phyloP scores from a whole-genome alignment of 1,140 invertebrate species.

The Stenopsyche tienmushanensis region DNA sequence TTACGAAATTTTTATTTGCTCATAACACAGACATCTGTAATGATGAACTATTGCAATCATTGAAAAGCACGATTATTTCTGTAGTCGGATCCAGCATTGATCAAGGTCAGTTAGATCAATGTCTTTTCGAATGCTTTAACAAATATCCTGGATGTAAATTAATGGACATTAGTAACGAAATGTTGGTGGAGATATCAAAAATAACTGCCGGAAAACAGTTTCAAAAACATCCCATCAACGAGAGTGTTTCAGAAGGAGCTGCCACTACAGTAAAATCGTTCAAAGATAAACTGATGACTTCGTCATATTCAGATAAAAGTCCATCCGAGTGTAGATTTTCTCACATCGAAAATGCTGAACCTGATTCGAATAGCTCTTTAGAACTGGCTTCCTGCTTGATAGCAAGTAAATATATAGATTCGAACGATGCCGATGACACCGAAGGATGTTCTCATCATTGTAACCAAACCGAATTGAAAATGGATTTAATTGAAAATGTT shows the following conservation, averaged over 20 bases:
- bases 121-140: conserved; percentile 46
- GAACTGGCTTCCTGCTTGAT: too few relatives aligned
- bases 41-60: conserved; percentile 47
- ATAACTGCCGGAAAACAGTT: conserved; percentile 37
- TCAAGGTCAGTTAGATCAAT: conserved; percentile 44
- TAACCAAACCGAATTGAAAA: conserved; percentile 48
- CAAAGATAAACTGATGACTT: not conserved
- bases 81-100: conserved; percentile 43
- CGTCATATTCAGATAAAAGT: not conserved
- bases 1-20: conserved; percentile 50
- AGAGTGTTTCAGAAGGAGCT: not conserved
- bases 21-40: conserved; percentile 50
- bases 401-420: too few relatives aligned
- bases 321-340: conserved; percentile 44
- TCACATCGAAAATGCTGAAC: conserved; percentile 49
- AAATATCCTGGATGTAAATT: conserved; percentile 51
- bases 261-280: not conserved
- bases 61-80: conserved; percentile 46
- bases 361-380: not conserved
- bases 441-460: too few relatives aligned
- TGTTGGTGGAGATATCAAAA: conserved; percentile 49
- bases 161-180: conserved; percentile 50
- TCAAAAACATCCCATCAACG: not conserved
- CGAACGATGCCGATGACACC: too few relatives aligned
- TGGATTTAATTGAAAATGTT: conserved; percentile 53